Percentiles rank a stretch among this genome's conserved stretches.
phyloP scores from a whole-genome alignment of 2,113 vertebrate species.

The Sinocyclocheilus rhinocerous region DNA sequence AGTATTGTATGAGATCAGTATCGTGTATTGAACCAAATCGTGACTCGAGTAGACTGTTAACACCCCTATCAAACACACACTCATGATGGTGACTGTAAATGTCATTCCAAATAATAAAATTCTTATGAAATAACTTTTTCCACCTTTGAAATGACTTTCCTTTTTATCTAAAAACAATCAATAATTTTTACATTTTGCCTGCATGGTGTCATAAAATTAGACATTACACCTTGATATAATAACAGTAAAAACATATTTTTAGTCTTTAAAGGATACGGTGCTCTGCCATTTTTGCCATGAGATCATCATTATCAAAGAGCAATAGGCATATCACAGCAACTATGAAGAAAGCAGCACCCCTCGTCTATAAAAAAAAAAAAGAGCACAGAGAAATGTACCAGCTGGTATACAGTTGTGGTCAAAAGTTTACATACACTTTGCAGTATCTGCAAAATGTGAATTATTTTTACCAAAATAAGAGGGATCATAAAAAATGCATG shows the following conservation, averaged over 20 bases:
- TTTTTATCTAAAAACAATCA: background rate
- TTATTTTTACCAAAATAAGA: too few species aligned
- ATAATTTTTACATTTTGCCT: background rate
- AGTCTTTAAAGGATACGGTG: slow-evolving; percentile 92
- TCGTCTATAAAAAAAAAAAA: slow-evolving; percentile 76
- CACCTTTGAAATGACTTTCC: background rate
- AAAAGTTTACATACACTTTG: too few species aligned
- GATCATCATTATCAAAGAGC: slow-evolving; percentile 97
- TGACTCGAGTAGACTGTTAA: background rate
- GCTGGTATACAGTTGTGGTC: background rate
- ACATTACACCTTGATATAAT: background rate
- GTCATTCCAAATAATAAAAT: background rate
- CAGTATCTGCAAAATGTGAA: too few species aligned
- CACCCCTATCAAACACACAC: background rate
- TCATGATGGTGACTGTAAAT: background rate
- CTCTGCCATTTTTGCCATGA: slow-evolving; percentile 98
- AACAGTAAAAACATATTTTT: background rate
- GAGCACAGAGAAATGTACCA: background rate
- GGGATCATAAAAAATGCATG: too few species aligned
- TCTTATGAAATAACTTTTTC: background rate
- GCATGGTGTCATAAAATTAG: background rate
- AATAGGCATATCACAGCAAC: slow-evolving; percentile 94
- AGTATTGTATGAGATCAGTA: background rate
- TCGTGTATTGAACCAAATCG: background rate
- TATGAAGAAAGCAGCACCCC: slow-evolving; percentile 95